phyloP scores from a whole-genome alignment of 2,113 vertebrate genomes.

The Lasiurus cinereus region DNA sequence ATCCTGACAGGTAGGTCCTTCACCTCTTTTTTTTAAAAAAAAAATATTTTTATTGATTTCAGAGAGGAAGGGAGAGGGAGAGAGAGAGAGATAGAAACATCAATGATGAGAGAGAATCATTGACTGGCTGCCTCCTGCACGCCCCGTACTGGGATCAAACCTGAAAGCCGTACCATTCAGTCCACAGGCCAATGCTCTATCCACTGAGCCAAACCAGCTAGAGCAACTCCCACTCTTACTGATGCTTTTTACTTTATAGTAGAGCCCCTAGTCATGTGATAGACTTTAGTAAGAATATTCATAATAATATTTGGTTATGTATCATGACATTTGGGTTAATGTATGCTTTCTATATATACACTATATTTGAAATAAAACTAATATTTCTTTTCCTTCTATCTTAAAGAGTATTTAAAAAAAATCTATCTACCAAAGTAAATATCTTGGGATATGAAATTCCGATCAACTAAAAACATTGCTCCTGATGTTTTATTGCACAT shows the following conservation, averaged over 20 bases:
- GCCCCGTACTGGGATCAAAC: too few species aligned
- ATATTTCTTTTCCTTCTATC: not conserved
- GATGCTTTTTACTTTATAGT: not conserved
- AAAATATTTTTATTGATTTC: too few species aligned
- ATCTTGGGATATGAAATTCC: not conserved
- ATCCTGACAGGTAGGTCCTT: not conserved
- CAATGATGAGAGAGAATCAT: too few species aligned
- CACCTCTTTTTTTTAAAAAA: not conserved
- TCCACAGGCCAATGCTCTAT: too few species aligned
- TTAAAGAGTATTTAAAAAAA: not conserved
- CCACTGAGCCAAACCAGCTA: too few species aligned
- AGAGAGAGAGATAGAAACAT: too few species aligned
- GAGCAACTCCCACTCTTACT: not conserved
- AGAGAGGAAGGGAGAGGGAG: too few species aligned
- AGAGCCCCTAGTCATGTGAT: not conserved
- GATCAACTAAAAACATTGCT: not conserved
- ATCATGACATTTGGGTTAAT: not conserved
- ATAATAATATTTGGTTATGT: not conserved
- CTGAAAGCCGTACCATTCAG: too few species aligned
- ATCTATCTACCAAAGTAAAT: not conserved
- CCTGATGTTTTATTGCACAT: not conserved
- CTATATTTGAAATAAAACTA: not conserved
- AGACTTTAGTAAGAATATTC: not conserved
- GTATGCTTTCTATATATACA: not conserved
- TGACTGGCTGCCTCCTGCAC: too few species aligned